Conservation (phyloP, 2,113 vertebrate species). For the Amphiprion percula region DNA sequence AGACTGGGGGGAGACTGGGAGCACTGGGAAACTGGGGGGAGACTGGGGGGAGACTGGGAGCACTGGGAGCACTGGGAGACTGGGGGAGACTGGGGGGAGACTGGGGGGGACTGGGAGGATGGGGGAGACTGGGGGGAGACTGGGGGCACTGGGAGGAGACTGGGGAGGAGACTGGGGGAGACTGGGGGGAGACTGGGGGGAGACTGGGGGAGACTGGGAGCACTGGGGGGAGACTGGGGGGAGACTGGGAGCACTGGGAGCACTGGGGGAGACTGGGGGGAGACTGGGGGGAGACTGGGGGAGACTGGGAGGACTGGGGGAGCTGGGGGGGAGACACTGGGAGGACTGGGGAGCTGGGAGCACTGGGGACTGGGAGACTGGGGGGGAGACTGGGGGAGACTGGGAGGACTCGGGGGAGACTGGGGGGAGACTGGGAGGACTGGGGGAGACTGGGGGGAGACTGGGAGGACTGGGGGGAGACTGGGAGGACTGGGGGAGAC, state of each 20-base stretch:
- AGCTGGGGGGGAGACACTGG: not conserved
- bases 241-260: constrained; percentile 22
- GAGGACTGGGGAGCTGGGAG: not conserved
- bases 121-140: not conserved
- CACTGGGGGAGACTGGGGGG: no score
- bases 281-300: no score
- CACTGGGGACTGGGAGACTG: not conserved
- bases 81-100: no score
- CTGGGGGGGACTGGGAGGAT: no score
- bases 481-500: not conserved
- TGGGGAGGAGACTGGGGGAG: no score
- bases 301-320: constrained; percentile 27
- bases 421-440: not conserved
- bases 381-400: no score
- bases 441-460: not conserved
- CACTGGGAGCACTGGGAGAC: not conserved
- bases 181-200: not conserved
- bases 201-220: not conserved
- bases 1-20: no score
- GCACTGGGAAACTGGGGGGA: not conserved
- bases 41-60: not conserved
- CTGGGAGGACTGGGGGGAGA: not conserved
- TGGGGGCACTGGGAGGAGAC: not conserved
- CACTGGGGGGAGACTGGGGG: no score
- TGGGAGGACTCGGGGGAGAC: not conserved